phyloP scores from a whole-genome alignment of 2,888 invertebrate species.

The Oeneis ivallda region DNA sequence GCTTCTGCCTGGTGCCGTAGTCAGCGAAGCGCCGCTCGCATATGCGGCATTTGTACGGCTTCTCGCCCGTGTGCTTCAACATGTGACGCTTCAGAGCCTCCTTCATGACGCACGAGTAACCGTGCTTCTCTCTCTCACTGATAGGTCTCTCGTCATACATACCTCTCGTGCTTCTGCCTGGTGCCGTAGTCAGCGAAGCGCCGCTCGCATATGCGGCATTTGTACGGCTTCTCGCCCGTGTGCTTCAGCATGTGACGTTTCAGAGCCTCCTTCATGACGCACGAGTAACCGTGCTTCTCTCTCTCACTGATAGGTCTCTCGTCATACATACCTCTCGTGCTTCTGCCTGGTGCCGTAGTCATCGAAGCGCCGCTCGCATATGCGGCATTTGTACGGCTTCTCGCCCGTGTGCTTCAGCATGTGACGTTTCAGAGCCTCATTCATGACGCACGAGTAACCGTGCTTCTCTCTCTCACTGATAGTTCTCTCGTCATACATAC shows the following conservation, averaged over 20 bases:
- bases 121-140: too few relatives aligned
- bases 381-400: constrained; percentile 67
- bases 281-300: constrained; percentile 62
- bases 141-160: too few relatives aligned
- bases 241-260: constrained; percentile 72
- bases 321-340: too few relatives aligned
- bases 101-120: constrained; percentile 63
- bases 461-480: too few relatives aligned
- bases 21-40: constrained; percentile 71
- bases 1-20: constrained; percentile 71
- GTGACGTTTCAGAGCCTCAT: constrained; percentile 67
- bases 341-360: too few relatives aligned
- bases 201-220: constrained; percentile 70
- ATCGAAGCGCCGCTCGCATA: constrained; percentile 68
- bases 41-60: constrained; percentile 68
- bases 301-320: too few relatives aligned
- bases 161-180: too few relatives aligned
- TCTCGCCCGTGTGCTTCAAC: constrained; percentile 68
- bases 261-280: constrained; percentile 64
- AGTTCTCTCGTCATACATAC: constrained; percentile 41
- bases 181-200: constrained; percentile 49
- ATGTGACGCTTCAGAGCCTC: constrained; percentile 70
- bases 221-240: constrained; percentile 68
- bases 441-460: constrained; percentile 47
- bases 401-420: constrained; percentile 72